Percentiles rank a stretch among this genome's conserved stretches.
Evolutionary conservation across 1,140 invertebrate species (phyloP).

Genomic region (Zaprionus davidi): DNA sequence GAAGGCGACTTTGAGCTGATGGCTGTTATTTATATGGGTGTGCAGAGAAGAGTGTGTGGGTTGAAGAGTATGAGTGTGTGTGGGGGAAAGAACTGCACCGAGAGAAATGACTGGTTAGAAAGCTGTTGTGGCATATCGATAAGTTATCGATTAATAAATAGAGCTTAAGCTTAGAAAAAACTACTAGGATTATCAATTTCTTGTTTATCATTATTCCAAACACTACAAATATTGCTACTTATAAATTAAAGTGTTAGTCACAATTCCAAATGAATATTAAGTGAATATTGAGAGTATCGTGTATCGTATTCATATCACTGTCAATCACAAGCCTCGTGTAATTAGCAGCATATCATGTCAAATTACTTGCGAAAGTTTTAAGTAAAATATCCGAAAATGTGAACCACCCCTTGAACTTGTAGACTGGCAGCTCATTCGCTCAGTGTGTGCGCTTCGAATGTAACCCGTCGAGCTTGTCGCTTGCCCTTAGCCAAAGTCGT

Average conservation of each 20-base stretch:
- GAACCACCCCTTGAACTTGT: background rate
- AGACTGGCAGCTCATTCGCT: constrained; percentile 22
- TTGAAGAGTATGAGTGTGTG: background rate
- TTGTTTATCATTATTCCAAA: no score
- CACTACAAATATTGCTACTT: no score
- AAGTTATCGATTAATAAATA: background rate
- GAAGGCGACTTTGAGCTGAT: constrained; percentile 60
- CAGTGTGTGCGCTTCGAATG: constrained; percentile 47
- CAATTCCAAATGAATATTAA: no score
- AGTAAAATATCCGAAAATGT: background rate
- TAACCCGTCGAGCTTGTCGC: constrained; percentile 65
- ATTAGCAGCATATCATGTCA: constrained; percentile 27
- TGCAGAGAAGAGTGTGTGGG: constrained; percentile 24
- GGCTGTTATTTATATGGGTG: constrained; percentile 65
- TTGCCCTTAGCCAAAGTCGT: constrained; percentile 80
- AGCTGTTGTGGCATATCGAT: background rate
- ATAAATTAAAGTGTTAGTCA: no score
- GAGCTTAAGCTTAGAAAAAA: no score
- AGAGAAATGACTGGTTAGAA: constrained; percentile 24
- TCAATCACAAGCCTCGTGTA: background rate
- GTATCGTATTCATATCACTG: background rate
- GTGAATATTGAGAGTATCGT: background rate
- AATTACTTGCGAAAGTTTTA: background rate
- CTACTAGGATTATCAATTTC: no score
- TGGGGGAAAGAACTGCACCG: constrained; percentile 44